Evolutionary conservation across 1,140 invertebrate species (phyloP).

Genomic region (Pseudomyrmex concolor): DNA sequence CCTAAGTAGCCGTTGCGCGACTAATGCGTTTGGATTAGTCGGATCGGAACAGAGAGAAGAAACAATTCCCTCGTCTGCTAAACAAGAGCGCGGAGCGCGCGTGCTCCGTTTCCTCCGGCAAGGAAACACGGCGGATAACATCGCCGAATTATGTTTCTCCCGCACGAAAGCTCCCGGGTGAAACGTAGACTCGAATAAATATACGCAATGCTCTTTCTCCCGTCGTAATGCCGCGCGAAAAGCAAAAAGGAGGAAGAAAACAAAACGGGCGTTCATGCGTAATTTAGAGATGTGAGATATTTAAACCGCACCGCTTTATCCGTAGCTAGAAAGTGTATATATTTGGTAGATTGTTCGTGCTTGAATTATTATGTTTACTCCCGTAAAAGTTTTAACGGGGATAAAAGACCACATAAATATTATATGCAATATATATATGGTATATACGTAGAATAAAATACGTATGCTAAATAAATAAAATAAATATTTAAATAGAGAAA

Average conservation of each 20-base stretch:
- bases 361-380: constrained; percentile 19
- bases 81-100: constrained; percentile 10
- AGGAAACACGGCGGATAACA: constrained; percentile 32
- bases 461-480: too few species aligned
- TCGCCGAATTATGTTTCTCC: constrained; percentile 47
- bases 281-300: constrained; percentile 39
- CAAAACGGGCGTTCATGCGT: constrained; percentile 25
- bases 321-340: constrained; percentile 3
- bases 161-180: constrained; percentile 6
- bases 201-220: constrained; percentile 10
- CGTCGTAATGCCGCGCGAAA: constrained; percentile 27
- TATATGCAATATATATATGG: background rate
- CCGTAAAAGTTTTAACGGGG: constrained; percentile 4
- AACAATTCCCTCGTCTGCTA: constrained; percentile 34
- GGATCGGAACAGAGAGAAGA: constrained; percentile 49
- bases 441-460: background rate
- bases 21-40: constrained; percentile 55
- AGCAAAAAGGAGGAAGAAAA: constrained; percentile 7
- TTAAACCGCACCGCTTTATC: constrained; percentile 26
- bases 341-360: constrained; percentile 21
- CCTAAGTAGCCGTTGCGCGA: constrained; percentile 42
- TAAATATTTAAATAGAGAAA: too few species aligned
- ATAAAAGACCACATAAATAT: constrained; percentile 13
- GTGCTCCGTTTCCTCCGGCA: background rate
- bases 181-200: constrained; percentile 23